Evolutionary conservation across 2,113 vertebrate genomes (phyloP), one percentile per base, ranked within the genome.

Genomic region (Stegastes partitus): DNA sequence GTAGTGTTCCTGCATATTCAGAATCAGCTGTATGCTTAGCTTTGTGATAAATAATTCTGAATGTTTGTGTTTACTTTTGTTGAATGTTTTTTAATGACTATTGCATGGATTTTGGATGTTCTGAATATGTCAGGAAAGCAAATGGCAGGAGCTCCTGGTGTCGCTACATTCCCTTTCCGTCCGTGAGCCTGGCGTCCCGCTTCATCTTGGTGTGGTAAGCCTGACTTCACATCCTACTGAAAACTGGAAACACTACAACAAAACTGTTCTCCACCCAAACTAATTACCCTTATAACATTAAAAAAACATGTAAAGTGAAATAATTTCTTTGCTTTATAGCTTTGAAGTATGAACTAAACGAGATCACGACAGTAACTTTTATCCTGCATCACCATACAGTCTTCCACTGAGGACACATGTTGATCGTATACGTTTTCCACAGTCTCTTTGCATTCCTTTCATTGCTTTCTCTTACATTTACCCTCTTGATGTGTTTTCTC

Each of bases 181-280:
- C 74, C 98, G 97, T 83, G 96, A 97, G 62, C 95, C 98, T 9
- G 96, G 96, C 84, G 89, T 95, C 39, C 95, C 96, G 66, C 95
- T 99, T 85, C 96, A 98, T 90, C 96, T 99, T 16, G 97, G 96
- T 50, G 93, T 97, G 97, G 98, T 99, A 88, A 96, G 92, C 78
- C 37, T 26, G n/a, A 64, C 12, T 50, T 77, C 16, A 28, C 34
- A 63, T 51, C 7, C 18, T 45, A 22, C 49, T 37, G 12, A 76
- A n/a, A 39, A 25, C 28, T 16, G 55, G 31, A 34, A 34, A 34
- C 31, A 9, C 31, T 34, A 34, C 31, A 34, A 62, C 42, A 44
- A 59, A 2, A 14, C 18, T 49, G 56, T 58, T 21, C 54, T 57
- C 15, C 25, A 49, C 56, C 47, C 25, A 11, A 19, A 16, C 25